Base-by-base conservation (phyloP, 1,140 invertebrate genomes). In the Drosophila kikkawai region DNA sequence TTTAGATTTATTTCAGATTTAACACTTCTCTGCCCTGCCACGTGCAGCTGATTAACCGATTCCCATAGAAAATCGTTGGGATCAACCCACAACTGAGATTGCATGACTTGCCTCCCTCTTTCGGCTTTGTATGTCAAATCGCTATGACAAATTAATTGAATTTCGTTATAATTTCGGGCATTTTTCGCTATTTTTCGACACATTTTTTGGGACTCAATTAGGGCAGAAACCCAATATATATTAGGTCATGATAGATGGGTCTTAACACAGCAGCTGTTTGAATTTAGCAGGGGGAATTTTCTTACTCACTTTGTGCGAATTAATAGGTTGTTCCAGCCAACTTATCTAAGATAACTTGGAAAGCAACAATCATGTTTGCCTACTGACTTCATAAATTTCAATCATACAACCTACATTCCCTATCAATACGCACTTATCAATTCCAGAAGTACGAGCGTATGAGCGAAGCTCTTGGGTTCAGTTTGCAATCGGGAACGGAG, bases 141-240 rank as follows among this genome's bases (percentile, higher is more conserved):
- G 19, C 6, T 65, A 44, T 91, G 80, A 91, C 87, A 88, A 84
- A 88, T 91, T 88, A 82, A 91, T 91, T 87, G 75, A 65, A 77
- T 74, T 84, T 76, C 36, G 82, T 19, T 75, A 75, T 78, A 63
- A 79, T 80, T 82, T 77, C 61, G 11, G 48, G 39, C 66, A 75
- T 79, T 87, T 91, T 88, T 39, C 29, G 58, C 19, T 26, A 57
- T 82, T 75, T 68, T 50, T 70, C 56, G 58, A 70, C 75, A 67
- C 41, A 45, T 66, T 75, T 51, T 75, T 37, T 53, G 50, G 45
- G 45, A 22, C 42, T 47, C 64, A 44, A 83, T 80, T 87, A 79
- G 50, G 70, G 37, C n/a, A 58, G 57, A 77, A 74, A 51, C 4
- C 9, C 64, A 83, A 88, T 80, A 83, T 74, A 59, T 75, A 83